Percentiles rank a stretch among this genome's conserved stretches.
Evolutionary conservation across 2,797 vertebrate genomes (phyloP).

Genomic region (Hylomyscus alleni): DNA sequence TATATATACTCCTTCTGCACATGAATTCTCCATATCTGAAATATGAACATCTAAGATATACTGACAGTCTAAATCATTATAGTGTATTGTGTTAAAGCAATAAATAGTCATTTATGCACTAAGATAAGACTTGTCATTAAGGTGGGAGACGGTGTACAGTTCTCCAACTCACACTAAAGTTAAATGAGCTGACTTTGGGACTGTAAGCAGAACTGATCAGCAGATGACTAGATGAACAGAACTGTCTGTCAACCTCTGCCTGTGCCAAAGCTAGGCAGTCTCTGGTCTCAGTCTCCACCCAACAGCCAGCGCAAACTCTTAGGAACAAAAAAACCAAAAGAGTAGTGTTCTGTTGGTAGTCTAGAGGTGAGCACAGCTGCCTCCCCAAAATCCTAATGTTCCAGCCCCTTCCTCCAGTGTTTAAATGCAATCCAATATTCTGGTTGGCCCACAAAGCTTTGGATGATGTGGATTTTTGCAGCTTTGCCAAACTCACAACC

Average conservation of each 20-base stretch:
- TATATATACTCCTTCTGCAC: neutral
- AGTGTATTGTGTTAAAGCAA: neutral
- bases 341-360: too few species aligned
- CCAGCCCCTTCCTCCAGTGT: neutral
- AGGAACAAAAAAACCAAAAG: neutral
- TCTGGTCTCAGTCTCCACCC: neutral
- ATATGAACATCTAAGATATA: neutral
- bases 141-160: neutral
- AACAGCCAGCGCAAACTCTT: neutral
- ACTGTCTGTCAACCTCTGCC: neutral
- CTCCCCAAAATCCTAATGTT: neutral
- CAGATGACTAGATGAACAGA: neutral
- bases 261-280: too few species aligned
- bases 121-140: neutral
- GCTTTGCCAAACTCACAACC: neutral
- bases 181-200: neutral
- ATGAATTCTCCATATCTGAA: neutral
- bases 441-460: neutral
- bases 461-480: neutral
- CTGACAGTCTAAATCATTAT: neutral
- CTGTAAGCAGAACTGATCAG: neutral
- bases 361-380: neutral
- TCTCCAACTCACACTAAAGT: neutral
- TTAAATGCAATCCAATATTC: neutral
- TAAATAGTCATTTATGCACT: neutral